Conservation (phyloP, 2,797 vertebrate genomes). For the Austrolebias charrua region DNA sequence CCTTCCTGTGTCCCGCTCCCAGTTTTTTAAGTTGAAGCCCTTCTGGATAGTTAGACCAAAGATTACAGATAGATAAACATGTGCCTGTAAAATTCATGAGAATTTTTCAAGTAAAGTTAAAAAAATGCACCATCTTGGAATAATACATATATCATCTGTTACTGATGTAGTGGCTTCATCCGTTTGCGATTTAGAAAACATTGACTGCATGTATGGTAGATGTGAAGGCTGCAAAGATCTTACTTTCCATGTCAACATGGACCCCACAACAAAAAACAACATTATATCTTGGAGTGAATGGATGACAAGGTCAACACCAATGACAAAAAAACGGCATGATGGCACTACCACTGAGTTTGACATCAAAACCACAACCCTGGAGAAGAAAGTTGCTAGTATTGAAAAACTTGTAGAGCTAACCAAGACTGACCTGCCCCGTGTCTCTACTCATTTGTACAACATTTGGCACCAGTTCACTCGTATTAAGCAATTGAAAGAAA, state of each 20-base stretch:
- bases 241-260: not conserved
- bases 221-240: not conserved
- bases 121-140: not conserved
- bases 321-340: not conserved
- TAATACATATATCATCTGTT: not conserved
- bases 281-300: not conserved
- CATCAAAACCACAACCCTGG: not conserved
- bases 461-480: too few relatives aligned
- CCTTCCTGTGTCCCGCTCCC: not conserved
- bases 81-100: not conserved
- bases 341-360: too few relatives aligned
- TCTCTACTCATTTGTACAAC: too few relatives aligned
- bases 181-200: not conserved
- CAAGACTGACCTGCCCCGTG: too few relatives aligned
- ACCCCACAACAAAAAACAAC: not conserved
- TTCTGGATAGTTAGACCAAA: conserved; percentile 1
- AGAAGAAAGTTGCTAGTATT: not conserved
- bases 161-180: not conserved
- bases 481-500: too few relatives aligned
- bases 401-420: not conserved
- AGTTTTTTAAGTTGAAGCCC: not conserved
- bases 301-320: not conserved
- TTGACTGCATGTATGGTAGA: not conserved
- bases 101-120: not conserved
- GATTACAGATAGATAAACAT: not conserved